These are phyloP conservation scores for Trichopria drosophilae DNA, from an alignment of 2,888 invertebrate species.

Conservation along the genomic window DNA sequence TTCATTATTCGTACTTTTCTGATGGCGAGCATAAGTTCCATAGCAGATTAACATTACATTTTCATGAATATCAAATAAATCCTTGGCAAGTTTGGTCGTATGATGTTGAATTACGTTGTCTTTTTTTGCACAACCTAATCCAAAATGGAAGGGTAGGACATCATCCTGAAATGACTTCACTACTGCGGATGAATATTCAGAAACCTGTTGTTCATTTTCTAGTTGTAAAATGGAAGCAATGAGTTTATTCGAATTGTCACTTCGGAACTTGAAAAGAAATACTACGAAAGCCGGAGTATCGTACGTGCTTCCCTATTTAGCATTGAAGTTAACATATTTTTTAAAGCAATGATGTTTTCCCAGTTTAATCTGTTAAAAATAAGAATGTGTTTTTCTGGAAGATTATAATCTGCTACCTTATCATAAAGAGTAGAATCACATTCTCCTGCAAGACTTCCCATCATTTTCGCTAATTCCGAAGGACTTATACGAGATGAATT, in stretches of 20 bases:
- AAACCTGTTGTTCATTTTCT: conserved; percentile 11
- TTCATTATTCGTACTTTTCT: too few relatives aligned
- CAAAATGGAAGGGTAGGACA: conserved; percentile 6
- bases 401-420: conserved; percentile 14
- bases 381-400: conserved; percentile 11
- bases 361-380: conserved; percentile 10
- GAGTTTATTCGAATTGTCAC: too few relatives aligned
- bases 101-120: conserved; percentile 12
- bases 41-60: conserved; percentile 13
- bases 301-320: not conserved
- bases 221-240: conserved; percentile 7
- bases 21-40: too few relatives aligned
- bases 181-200: conserved; percentile 13
- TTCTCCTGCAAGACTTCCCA: not conserved
- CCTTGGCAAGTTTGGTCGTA: conserved; percentile 2
- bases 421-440: conserved; percentile 10
- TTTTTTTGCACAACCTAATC: conserved; percentile 1
- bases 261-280: too few relatives aligned
- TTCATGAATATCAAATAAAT: not conserved
- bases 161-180: conserved; percentile 12
- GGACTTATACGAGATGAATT: not conserved
- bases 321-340: conserved; percentile 6
- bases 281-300: too few relatives aligned
- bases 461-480: too few relatives aligned
- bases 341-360: conserved; percentile 15